Evolutionary conservation across 1,140 invertebrate genomes (phyloP).

Genomic region (Neuroterus valhalla): DNA sequence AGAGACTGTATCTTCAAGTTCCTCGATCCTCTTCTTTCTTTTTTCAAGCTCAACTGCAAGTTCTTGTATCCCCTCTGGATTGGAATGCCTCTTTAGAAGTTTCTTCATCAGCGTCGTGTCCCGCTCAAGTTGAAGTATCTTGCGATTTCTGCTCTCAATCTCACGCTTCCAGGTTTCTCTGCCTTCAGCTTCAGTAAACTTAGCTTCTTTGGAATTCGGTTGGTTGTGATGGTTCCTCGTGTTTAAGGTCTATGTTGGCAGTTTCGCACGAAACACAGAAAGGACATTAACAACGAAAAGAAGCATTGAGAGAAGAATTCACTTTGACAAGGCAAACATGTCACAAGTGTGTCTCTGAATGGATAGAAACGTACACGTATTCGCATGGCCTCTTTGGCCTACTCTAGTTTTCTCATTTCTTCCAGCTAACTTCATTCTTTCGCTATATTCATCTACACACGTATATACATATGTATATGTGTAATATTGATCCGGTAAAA

Average conservation of each 20-base stretch:
- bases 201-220: slow-evolving; percentile 55
- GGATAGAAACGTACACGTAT: slow-evolving; percentile 34
- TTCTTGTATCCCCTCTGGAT: slow-evolving; percentile 76
- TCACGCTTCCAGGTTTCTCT: slow-evolving; percentile 70
- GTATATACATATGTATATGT: slow-evolving; percentile 47
- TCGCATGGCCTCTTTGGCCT: slow-evolving; percentile 17
- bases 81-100: slow-evolving; percentile 75
- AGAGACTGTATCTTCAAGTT: slow-evolving; percentile 81
- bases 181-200: slow-evolving; percentile 70
- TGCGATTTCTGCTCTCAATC: slow-evolving; percentile 73
- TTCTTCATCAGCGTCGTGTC: slow-evolving; percentile 76
- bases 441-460: slow-evolving; percentile 48
- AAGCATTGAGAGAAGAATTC: slow-evolving; percentile 42
- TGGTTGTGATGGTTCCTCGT: not conserved
- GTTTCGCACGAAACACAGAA: slow-evolving; percentile 30
- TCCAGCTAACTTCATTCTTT: slow-evolving; percentile 34
- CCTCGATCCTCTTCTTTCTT: slow-evolving; percentile 81
- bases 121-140: slow-evolving; percentile 77
- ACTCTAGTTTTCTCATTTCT: slow-evolving; percentile 10
- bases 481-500: slow-evolving; percentile 43
- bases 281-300: slow-evolving; percentile 39
- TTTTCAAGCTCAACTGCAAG: slow-evolving; percentile 75
- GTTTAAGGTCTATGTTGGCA: slow-evolving; percentile 1
- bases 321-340: slow-evolving; percentile 39
- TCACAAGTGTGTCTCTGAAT: slow-evolving; percentile 45